A percentile compares a stretch with the other conserved stretches of the same genome.
Conservation (phyloP, 2,797 vertebrate genomes). For the Hirundo rustica region DNA sequence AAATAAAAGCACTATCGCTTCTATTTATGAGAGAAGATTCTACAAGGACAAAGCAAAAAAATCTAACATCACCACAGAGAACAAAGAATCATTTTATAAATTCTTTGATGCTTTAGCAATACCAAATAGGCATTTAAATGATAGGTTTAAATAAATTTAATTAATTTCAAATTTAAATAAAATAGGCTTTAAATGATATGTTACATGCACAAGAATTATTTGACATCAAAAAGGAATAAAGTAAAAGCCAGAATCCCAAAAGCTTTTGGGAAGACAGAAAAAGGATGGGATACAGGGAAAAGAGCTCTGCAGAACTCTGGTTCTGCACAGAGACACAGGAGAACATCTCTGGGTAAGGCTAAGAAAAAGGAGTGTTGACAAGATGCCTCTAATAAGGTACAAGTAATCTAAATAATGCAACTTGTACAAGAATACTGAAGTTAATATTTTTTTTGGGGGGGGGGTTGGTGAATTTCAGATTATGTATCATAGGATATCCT, state of each 20-base stretch:
- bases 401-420: neutral
- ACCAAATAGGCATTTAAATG: neutral
- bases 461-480: neutral
- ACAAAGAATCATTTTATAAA: neutral
- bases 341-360: neutral
- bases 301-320: neutral
- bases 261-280: neutral
- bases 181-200: neutral
- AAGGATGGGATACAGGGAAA: neutral
- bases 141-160: too few relatives aligned
- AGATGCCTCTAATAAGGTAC: neutral
- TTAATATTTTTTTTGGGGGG: neutral
- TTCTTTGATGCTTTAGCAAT: neutral
- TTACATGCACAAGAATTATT: neutral
- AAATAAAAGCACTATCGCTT: conserved; percentile 32
- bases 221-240: neutral
- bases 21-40: neutral
- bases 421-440: neutral
- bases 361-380: neutral
- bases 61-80: neutral
- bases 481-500: neutral
- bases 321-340: neutral
- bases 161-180: too few relatives aligned
- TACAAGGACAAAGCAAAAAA: neutral
- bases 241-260: neutral